These are phyloP conservation scores for Notarius lentiginosus DNA, from an alignment of 2,113 vertebrate genomes.

Conservation along the genomic window DNA sequence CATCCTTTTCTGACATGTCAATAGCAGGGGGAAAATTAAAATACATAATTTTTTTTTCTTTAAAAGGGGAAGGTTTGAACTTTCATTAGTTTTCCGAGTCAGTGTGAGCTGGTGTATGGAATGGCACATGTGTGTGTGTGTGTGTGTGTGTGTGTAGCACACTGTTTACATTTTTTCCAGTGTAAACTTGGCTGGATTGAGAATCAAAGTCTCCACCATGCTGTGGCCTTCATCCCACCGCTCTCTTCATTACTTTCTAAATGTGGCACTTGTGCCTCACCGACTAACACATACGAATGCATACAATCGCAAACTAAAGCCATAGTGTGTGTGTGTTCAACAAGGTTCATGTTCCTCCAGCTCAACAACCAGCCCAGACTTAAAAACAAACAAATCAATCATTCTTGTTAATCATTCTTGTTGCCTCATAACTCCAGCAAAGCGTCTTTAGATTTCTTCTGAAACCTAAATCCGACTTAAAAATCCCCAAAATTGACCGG, in stretches of 20 bases:
- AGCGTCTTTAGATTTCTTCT: background rate
- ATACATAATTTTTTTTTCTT: background rate
- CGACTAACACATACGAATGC: background rate
- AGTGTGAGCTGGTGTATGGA: background rate
- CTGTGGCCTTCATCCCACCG: background rate
- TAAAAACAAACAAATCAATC: background rate
- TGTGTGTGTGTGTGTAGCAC: background rate
- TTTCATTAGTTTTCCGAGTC: background rate
- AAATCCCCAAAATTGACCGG: background rate
- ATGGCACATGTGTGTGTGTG: background rate
- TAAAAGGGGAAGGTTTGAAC: too few species aligned
- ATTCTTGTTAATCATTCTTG: background rate
- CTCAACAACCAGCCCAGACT: background rate
- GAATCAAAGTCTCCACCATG: background rate
- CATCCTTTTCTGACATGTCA: background rate
- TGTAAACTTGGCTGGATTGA: background rate
- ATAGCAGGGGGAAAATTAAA: background rate
- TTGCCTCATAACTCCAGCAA: background rate
- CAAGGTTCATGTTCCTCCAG: background rate
- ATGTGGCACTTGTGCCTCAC: background rate
- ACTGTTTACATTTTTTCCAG: constrained; percentile 25
- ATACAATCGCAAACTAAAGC: background rate
- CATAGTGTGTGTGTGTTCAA: background rate
- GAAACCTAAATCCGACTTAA: background rate
- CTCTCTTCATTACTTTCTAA: background rate